Evolutionary conservation across 2,888 invertebrate species (phyloP).

Genomic region (Eilema depressum): DNA sequence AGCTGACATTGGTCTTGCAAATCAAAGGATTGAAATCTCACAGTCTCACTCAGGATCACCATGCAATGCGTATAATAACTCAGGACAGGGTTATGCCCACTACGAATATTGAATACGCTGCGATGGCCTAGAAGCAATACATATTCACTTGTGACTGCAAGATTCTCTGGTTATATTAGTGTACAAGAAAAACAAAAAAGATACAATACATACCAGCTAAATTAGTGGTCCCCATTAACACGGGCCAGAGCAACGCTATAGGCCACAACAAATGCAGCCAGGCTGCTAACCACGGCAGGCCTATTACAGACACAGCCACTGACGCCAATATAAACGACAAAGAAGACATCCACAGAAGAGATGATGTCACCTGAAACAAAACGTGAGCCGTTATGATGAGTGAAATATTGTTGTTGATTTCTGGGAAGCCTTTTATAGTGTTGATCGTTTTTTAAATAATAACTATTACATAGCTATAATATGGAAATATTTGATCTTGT

Average conservation of each 20-base stretch:
- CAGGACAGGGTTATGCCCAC: too few species aligned
- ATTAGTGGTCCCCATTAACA: constrained; percentile 67
- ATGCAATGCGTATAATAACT: too few species aligned
- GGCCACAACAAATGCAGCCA: constrained; percentile 72
- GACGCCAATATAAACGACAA: constrained; percentile 54
- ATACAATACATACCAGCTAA: constrained; percentile 58
- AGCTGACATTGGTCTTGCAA: not conserved
- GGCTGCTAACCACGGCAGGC: constrained; percentile 63
- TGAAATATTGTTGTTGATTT: not conserved
- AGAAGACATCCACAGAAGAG: constrained; percentile 61
- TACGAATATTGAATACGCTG: too few species aligned
- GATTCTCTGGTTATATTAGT: too few species aligned
- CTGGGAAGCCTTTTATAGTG: constrained; percentile 23
- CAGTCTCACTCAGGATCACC: too few species aligned
- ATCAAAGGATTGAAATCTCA: not conserved
- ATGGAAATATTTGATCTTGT: not conserved
- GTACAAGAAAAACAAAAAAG: not conserved
- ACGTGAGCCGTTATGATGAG: not conserved
- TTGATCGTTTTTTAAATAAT: not conserved
- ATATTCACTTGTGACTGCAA: too few species aligned
- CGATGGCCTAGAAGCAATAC: too few species aligned
- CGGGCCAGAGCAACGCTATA: constrained; percentile 72
- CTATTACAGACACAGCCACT: constrained; percentile 52
- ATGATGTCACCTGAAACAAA: constrained; percentile 52
- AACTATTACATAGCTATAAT: not conserved